Evolutionary conservation across 2,888 invertebrate species (phyloP), one percentile per base, ranked within the genome.

Genomic region (Dysmachus trigonus): DNA sequence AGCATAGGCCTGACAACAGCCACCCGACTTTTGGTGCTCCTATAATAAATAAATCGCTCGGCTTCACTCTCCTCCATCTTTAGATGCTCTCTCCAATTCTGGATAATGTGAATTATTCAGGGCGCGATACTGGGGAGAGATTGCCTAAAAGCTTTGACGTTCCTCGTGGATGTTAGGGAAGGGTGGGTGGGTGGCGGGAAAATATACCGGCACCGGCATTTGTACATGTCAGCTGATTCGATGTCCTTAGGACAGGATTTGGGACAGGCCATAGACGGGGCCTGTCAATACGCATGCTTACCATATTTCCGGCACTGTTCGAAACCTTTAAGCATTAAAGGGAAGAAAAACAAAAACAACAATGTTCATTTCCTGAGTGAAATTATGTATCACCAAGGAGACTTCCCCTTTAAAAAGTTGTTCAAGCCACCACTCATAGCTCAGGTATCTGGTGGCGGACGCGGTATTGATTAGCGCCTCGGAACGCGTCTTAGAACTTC

Each of bases 1-100:
- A 83, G 30, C n/a, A n/a, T 83, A 83, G 83, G 83, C 83, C 83
- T 83, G 83, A 83, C 83, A 83, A 83, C 83, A 72, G 83, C 83
- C 83, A 47, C 76, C 53, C 41, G 51, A 10, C 53, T 81, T 33
- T 30, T 81, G 53, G 47, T 33, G 47, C 10, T 62, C 51, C 62
- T 62, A n/a, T n/a, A n/a, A n/a, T n/a, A n/a, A 53, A 81, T 41
- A 77, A 77, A 76, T 47, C 30, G 41, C 77, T 47, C 35, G 35
- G 38, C n/a, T 38, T n/a, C n/a, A n/a, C n/a, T n/a, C 8, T 10
- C 18, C 76, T n/a, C 30, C 77, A 15, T 27, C 13, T 47, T 77
- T 77, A 22, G 47, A 27, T 10, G 15, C 22, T 22, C 47, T 30
- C 27, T 47, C 77, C 8, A 30, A 51, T 30, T 77, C 77, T 22